A percentile compares a stretch with the other conserved stretches of the same genome.
Evolutionary conservation across 2,888 invertebrate genomes (phyloP).

Genomic region (Cyrtodaria siliqua): DNA sequence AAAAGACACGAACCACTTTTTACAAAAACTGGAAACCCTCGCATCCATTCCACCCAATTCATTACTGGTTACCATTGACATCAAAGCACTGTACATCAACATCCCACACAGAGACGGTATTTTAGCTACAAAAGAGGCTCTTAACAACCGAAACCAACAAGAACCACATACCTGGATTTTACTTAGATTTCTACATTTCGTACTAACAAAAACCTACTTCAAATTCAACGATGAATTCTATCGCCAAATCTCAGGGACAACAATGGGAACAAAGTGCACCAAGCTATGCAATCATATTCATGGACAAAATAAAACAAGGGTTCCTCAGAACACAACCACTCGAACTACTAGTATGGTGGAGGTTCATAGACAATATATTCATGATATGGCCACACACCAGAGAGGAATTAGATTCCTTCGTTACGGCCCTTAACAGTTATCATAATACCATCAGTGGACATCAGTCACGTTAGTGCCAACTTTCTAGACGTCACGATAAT

Average conservation of each 20-base stretch:
- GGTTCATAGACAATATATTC: slow-evolving; percentile 29
- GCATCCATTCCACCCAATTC: not conserved
- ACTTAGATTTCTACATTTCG: not conserved
- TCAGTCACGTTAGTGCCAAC: not conserved
- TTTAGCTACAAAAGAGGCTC: not conserved
- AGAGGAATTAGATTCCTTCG: slow-evolving; percentile 34
- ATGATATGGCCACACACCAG: slow-evolving; percentile 26
- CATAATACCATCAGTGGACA: slow-evolving; percentile 8
- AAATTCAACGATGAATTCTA: not conserved
- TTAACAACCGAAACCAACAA: not conserved
- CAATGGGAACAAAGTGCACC: not conserved
- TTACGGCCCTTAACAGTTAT: slow-evolving; percentile 9
- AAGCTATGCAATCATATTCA: not conserved
- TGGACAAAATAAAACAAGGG: not conserved
- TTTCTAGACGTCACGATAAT: slow-evolving; percentile 10
- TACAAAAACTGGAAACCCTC: not conserved
- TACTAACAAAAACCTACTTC: not conserved
- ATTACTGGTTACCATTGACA: slow-evolving; percentile 1
- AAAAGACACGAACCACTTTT: not conserved
- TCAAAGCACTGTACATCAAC: slow-evolving; percentile 4
- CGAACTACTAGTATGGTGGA: slow-evolving; percentile 24
- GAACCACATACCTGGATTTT: not conserved
- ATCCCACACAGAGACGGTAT: slow-evolving; percentile 6
- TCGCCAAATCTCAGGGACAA: not conserved
- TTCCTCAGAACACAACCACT: not conserved